Evolutionary conservation across 2,113 vertebrate species (phyloP).

Genomic region (Capricornis sumatraensis): DNA sequence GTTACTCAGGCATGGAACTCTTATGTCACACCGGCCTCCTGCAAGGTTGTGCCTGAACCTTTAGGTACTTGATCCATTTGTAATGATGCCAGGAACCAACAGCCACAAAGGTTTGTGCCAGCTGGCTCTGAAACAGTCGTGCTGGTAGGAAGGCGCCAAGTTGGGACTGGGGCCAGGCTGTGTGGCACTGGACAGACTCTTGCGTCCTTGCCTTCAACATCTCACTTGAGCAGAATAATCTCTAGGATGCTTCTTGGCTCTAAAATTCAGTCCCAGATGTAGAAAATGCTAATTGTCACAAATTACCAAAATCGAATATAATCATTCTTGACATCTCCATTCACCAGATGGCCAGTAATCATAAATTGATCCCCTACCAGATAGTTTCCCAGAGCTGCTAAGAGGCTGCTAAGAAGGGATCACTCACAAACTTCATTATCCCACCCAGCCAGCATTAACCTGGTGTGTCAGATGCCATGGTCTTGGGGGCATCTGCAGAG

Average conservation of each 20-base stretch:
- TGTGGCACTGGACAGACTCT: background rate
- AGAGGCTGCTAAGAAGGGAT: background rate
- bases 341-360: background rate
- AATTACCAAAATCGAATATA: background rate
- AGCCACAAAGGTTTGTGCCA: background rate
- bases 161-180: background rate
- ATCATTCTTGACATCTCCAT: background rate
- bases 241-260: background rate
- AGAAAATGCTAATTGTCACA: background rate
- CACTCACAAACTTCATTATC: background rate
- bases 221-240: background rate
- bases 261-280: background rate
- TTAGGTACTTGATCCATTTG: background rate
- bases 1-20: background rate
- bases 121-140: background rate
- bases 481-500: background rate
- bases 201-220: background rate
- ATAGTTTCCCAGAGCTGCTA: background rate
- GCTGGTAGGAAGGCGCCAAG: rapidly evolving
- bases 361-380: background rate
- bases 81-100: background rate
- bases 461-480: background rate
- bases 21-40: background rate
- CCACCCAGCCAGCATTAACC: background rate
- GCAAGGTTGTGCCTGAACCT: background rate